Evolutionary conservation across 1,140 invertebrate genomes (phyloP).

Genomic region (Adelges cooleyi): DNA sequence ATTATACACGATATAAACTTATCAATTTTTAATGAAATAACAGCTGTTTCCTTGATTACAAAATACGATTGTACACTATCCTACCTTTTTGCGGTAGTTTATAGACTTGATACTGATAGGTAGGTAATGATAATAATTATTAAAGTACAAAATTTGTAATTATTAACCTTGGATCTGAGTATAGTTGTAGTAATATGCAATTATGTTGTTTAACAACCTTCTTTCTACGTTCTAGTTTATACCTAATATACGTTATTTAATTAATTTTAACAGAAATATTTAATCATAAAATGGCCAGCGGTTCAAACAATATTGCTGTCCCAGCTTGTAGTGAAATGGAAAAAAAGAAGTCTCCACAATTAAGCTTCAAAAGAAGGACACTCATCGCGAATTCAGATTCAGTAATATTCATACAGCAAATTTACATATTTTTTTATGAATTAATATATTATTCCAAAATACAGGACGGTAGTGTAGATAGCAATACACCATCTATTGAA

Average conservation of each 20-base stretch:
- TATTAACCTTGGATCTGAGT: constrained; percentile 1
- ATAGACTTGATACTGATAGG: no score
- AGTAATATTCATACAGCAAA: constrained; percentile 31
- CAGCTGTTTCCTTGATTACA: no score
- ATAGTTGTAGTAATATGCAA: background rate
- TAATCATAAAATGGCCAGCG: constrained; percentile 18
- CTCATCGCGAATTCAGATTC: constrained; percentile 34
- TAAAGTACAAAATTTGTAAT: background rate
- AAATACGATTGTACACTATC: no score
- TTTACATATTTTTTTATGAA: background rate
- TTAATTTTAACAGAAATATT: background rate
- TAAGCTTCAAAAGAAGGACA: constrained; percentile 33
- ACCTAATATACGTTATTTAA: background rate
- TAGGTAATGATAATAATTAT: constrained; percentile 3
- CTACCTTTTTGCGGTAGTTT: no score
- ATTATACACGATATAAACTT: no score
- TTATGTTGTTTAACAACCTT: constrained; percentile 6
- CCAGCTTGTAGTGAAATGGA: constrained; percentile 30
- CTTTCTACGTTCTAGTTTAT: background rate
- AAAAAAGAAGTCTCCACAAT: constrained; percentile 33
- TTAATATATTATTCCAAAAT: constrained; percentile 10
- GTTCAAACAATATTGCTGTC: background rate
- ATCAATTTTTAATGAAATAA: no score
- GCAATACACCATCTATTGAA: constrained; percentile 39
- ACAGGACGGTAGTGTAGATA: constrained; percentile 39